Base-by-base conservation (phyloP, 2,888 invertebrate genomes). In the Troilus luridus region DNA sequence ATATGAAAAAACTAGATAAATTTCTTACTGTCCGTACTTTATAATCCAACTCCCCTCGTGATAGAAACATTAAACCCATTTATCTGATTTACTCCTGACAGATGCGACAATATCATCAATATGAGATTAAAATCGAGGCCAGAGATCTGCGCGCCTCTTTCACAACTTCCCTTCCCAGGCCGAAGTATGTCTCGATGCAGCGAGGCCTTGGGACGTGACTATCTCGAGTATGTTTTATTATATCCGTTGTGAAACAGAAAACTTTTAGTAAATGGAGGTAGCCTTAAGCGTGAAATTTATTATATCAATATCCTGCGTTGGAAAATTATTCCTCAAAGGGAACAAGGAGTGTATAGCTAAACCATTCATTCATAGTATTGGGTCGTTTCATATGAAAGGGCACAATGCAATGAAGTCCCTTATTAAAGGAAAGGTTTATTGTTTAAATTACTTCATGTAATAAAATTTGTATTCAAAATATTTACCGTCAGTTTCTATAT, bases 141-240 rank as follows among this genome's bases (percentile, higher is more conserved):
- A 77, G 19, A 77, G 14, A 77, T 77, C 72, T 41, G 72, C 72
- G 27, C 27, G 72, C 17, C 72, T 41, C 72, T 77, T 77, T 77
- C 72, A 17, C 72, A 77, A 77, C 27, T 77, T 77, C 72, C 72
- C 72, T 77, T 77, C 72, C 72, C 72, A 77, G 72, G 72, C 72
- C 14, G 17, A 67, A 77, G 72, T 77, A 77, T 77, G 72, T 10
- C 72, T 72, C 14, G 27, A 41, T 41, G 72, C 41, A 77, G 11
- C 41, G 17, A 11, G 72, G 27, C 72, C 72, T 77, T 77, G 17
- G 9, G 8, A 19, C 5, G 0, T 7, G 17, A 1, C 72, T 41
- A 77, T 77, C 72, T 41, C 17, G 41, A 77, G 41, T 41, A 41
- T 77, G 3, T 77, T 77, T 67, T 77, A 77, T 41, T 77, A 77